These are phyloP conservation scores for Poecilobothrus nobilitatus DNA, from an alignment of 2,888 invertebrate genomes.

Conservation along the genomic window DNA sequence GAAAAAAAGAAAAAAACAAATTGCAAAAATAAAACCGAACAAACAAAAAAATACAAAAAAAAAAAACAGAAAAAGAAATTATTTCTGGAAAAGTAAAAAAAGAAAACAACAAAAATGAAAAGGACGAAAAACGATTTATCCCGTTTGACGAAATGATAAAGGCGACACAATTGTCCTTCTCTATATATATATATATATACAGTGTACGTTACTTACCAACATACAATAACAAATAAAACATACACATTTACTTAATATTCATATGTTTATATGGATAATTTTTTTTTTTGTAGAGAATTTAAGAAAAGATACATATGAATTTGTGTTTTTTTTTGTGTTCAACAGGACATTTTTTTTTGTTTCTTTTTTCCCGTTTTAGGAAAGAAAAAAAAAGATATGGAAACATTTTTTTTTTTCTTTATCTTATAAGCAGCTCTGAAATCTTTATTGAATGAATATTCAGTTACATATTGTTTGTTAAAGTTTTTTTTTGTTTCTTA, in stretches of 20 bases:
- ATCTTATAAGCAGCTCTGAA: neutral
- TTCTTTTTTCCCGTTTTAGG: neutral
- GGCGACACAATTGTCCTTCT: constrained; percentile 4
- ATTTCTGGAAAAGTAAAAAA: neutral
- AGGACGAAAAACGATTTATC: neutral
- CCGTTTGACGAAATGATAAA: neutral
- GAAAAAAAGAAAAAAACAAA: too few species aligned
- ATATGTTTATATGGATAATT: neutral
- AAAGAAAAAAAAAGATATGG: neutral
- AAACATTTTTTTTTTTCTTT: neutral
- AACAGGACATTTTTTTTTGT: constrained; percentile 5
- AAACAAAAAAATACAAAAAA: too few species aligned
- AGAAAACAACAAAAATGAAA: neutral
- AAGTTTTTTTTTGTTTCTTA: too few species aligned
- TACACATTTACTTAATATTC: neutral
- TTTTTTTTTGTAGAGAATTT: neutral
- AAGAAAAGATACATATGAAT: neutral
- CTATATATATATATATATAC: too few species aligned
- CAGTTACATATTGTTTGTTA: neutral
- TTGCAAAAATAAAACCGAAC: too few species aligned
- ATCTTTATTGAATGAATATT: neutral
- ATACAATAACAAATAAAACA: neutral
- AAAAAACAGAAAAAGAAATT: neutral
- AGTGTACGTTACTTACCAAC: too few species aligned
- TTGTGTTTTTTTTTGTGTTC: neutral